Conservation (phyloP, 2,797 vertebrate species). For the Thamnophis elegans region DNA sequence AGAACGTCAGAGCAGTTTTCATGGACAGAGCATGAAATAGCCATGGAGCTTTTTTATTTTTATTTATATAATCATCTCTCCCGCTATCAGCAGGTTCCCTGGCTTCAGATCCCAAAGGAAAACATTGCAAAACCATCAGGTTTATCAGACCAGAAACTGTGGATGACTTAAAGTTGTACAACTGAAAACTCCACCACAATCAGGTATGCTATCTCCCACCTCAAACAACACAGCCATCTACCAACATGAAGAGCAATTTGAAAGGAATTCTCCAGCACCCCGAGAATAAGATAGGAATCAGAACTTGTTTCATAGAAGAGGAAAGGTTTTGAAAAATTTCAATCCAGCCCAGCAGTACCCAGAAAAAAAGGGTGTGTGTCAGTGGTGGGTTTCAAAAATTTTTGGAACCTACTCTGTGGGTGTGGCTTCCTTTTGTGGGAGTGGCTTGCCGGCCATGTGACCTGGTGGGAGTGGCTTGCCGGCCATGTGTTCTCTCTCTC, state of each 20-base stretch:
- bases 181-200: neutral
- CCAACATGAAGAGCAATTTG: neutral
- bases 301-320: neutral
- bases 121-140: neutral
- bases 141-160: neutral
- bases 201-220: neutral
- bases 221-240: neutral
- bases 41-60: neutral
- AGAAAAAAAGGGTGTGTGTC: neutral
- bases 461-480: too few relatives aligned
- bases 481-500: too few relatives aligned
- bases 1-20: neutral
- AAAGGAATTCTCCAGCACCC: neutral
- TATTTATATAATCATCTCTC: neutral
- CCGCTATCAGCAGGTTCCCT: neutral
- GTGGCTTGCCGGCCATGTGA: too few relatives aligned
- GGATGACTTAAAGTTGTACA: neutral
- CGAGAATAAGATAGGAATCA: neutral
- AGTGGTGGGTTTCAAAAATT: too few relatives aligned
- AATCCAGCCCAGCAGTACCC: neutral
- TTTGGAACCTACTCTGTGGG: too few relatives aligned
- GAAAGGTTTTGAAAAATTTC: neutral
- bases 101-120: neutral
- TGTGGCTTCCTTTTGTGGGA: too few relatives aligned
- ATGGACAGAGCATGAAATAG: neutral